Percentiles rank a stretch among this genome's conserved stretches.
Evolutionary conservation across 2,113 vertebrate genomes (phyloP).

Genomic region (Marmota flaviventris): DNA sequence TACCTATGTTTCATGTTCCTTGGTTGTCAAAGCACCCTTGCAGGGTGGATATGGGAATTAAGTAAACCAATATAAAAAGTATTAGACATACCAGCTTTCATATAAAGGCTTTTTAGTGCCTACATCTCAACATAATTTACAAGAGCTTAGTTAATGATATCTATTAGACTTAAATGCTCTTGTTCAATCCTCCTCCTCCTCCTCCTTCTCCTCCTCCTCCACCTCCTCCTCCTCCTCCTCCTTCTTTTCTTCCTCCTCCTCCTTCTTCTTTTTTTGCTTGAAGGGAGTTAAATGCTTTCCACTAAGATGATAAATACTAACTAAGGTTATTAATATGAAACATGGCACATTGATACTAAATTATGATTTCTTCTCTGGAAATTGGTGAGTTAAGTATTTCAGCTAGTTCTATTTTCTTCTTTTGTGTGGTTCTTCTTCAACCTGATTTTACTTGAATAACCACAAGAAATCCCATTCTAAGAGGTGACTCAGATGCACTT

Average conservation of each 20-base stretch:
- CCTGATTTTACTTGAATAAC: constrained; percentile 36
- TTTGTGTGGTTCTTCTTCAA: not conserved
- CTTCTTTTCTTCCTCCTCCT: too few relatives aligned
- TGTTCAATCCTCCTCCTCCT: not conserved
- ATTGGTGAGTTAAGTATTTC: constrained; percentile 9
- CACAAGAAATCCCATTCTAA: constrained; percentile 46
- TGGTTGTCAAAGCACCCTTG: not conserved
- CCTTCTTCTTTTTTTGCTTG: not conserved
- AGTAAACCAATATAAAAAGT: not conserved
- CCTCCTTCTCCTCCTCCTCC: too few relatives aligned
- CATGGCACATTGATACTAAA: not conserved
- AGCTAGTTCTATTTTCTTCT: not conserved
- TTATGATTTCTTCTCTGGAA: constrained; percentile 1
- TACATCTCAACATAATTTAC: not conserved
- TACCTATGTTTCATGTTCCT: not conserved
- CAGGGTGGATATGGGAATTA: not conserved
- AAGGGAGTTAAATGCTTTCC: not conserved
- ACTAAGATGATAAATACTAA: not conserved
- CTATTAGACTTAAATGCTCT: not conserved
- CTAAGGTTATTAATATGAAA: not conserved
- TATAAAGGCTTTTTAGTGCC: not conserved
- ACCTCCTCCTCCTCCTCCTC: too few relatives aligned
- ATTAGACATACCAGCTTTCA: not conserved
- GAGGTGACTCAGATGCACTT: constrained; percentile 78
- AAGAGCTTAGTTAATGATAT: not conserved